Conservation (phyloP, 2,797 vertebrate species). For the Mycteria americana region DNA sequence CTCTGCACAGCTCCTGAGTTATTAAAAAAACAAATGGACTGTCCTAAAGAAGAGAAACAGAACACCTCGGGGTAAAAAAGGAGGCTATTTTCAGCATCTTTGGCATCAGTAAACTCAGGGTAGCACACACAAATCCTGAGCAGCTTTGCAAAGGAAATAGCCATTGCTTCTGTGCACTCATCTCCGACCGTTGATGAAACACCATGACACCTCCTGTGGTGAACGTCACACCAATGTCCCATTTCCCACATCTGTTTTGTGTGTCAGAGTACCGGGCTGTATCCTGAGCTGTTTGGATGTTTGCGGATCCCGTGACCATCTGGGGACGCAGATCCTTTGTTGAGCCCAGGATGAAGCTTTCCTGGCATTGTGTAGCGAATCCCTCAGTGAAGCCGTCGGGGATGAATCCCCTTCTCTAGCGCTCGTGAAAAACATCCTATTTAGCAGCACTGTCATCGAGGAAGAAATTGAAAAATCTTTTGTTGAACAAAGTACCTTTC, state of each 20-base stretch:
- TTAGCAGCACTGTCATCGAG: neutral
- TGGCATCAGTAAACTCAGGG: neutral
- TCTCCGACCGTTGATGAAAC: accelerated
- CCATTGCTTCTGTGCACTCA: accelerated
- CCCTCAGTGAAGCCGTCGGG: accelerated
- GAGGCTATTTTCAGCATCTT: neutral
- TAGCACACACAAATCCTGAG: neutral
- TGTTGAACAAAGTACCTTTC: conserved; percentile 81
- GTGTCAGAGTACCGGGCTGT: neutral
- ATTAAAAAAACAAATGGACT: neutral
- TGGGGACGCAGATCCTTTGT: accelerated
- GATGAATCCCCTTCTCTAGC: neutral
- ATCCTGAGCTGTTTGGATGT: neutral
- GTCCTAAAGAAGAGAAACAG: neutral
- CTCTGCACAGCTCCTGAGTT: neutral
- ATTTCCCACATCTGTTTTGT: neutral
- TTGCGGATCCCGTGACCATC: neutral
- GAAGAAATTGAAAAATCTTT: conserved; percentile 77
- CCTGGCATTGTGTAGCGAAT: accelerated
- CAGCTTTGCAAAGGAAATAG: neutral
- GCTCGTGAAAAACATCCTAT: neutral
- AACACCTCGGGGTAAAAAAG: neutral
- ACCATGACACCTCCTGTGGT: accelerated
- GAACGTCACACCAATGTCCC: accelerated
- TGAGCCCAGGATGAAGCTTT: neutral